Base-by-base conservation (phyloP, 2,888 invertebrate genomes). In the Graphium colonna region DNA sequence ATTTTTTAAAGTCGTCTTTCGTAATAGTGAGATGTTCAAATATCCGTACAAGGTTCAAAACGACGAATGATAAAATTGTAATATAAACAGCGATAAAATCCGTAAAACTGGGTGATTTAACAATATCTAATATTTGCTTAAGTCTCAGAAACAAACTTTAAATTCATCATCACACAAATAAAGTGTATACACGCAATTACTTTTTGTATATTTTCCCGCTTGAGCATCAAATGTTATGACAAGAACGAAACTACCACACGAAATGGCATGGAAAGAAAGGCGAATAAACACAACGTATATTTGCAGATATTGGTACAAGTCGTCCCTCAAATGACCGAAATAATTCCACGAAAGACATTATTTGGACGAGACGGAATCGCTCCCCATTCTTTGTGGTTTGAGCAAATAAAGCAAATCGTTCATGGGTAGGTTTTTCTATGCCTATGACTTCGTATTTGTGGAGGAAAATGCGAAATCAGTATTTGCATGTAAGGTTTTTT, bases 281-380 rank as follows among this genome's bases (percentile, higher is more conserved):
- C 36, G 13, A 36, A 36, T 36, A 36, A 36, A 13, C 12, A 36
- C n/a, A 12, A 36, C 17, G 46, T 41, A 52, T 39, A 44, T 9
- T 46, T 46, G 33, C 33, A 33, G 10, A 36, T 42, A 46, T 46
- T 33, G 46, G 28, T 41, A 40, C 33, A 21, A n/a, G 45, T 41
- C 17, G 17, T 15, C 36, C 36, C 12, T 15, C 10, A 21, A 41
- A 46, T 52, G 41, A 41, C 46, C 43, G 44, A 53, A 43, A 49
- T 49, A 50, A 33, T 51, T 51, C 44, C 48, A 46, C 28, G 51
- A 16, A 55, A 21, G 43, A 45, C 55, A 43, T 48, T 55, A 44
- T 55, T 55, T 55, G 39, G 55, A 51, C 40, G 31, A 13, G 43
- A 36, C 42, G 28, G 15, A 7, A 41, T 46, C 36, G 45, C 15